A percentile compares a stretch with the other conserved stretches of the same genome.
Conservation (phyloP, 2,113 vertebrate genomes). For the Neogale vison region DNA sequence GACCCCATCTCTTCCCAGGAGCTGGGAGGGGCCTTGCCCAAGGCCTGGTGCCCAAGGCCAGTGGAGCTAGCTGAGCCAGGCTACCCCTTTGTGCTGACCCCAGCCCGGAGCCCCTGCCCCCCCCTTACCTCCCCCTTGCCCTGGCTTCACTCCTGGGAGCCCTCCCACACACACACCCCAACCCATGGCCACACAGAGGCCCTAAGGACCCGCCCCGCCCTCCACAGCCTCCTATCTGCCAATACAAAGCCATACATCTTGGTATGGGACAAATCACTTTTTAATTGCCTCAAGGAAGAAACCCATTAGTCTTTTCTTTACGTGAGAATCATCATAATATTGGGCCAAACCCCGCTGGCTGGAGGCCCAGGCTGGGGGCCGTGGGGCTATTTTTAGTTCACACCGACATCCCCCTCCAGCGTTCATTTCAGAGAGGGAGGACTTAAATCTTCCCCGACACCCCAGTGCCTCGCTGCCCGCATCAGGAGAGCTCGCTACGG, state of each 20-base stretch:
- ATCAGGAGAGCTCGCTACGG: not conserved
- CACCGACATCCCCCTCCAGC: not conserved
- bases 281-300: constrained; percentile 95
- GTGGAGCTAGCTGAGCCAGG: not conserved
- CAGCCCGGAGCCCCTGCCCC: rapidly evolving
- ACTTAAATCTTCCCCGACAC: constrained; percentile 36
- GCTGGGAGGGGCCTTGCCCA: not conserved
- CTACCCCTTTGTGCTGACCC: not conserved
- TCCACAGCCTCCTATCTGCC: constrained; percentile 67
- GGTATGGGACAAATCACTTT: constrained; percentile 94
- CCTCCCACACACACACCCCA: too few species aligned
- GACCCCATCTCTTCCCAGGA: not conserved
- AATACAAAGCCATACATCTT: constrained; percentile 80
- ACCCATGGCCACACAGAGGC: not conserved
- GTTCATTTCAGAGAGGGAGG: not conserved
- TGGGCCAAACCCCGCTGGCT: constrained; percentile 12
- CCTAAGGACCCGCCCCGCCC: not conserved
- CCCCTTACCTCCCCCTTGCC: not conserved
- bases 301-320: constrained; percentile 90
- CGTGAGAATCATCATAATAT: constrained; percentile 87
- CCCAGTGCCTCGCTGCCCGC: not conserved
- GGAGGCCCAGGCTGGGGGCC: not conserved
- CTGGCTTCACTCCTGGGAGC: not conserved
- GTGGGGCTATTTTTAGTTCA: constrained; percentile 39
- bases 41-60: not conserved